A percentile compares a stretch with the other conserved stretches of the same genome.
phyloP scores from a whole-genome alignment of 2,797 vertebrate genomes.

The Spinus olivaceus region DNA sequence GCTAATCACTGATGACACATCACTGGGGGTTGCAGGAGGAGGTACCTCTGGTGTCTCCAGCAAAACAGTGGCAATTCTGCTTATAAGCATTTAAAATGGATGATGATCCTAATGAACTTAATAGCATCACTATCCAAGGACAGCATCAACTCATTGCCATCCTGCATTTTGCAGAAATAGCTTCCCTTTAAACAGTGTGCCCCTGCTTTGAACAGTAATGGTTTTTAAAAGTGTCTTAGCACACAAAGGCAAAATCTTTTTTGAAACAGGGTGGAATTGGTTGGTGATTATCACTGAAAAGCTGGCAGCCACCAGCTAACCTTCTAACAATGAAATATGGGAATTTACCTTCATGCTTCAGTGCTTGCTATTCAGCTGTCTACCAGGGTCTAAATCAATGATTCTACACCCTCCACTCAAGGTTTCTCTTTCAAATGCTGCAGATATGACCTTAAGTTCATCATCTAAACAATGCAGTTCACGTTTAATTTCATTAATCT shows the following conservation, averaged over 20 bases:
- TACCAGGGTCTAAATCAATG: conserved; percentile 93
- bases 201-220: conserved; percentile 61
- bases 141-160: conserved; percentile 24
- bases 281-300: conserved; percentile 84
- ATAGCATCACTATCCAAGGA: conserved; percentile 66
- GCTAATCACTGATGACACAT: neutral
- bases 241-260: conserved; percentile 77
- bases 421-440: conserved; percentile 88
- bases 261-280: conserved; percentile 88
- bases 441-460: conserved; percentile 72
- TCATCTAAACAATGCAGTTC: conserved; percentile 70
- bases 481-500: conserved; percentile 75
- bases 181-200: conserved; percentile 21
- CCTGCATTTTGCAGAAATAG: conserved; percentile 30
- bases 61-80: neutral
- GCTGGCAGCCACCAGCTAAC: conserved; percentile 82
- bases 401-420: conserved; percentile 87
- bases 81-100: conserved; percentile 46
- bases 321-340: conserved; percentile 95
- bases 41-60: neutral
- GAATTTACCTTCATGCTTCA: conserved; percentile 97
- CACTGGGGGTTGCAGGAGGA: neutral
- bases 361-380: conserved; percentile 83
- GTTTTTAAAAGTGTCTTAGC: conserved; percentile 66
- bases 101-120: conserved; percentile 65